Conservation (phyloP, 1,140 invertebrate genomes). For the Diplogasteroides magnus region DNA sequence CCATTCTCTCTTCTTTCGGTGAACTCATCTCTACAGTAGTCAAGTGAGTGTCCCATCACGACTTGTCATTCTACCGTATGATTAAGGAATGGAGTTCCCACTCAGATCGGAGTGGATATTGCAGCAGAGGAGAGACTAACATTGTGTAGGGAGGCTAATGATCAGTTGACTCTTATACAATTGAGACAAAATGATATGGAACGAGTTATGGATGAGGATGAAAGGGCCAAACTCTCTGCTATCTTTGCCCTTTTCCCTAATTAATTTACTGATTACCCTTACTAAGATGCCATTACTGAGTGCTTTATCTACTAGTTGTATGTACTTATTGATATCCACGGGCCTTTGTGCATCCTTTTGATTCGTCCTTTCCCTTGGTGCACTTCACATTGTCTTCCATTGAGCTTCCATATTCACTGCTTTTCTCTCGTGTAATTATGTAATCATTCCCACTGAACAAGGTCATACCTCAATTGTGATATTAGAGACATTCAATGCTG, state of each 20-base stretch:
- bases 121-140: neutral
- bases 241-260: neutral
- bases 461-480: too few species aligned
- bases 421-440: too few species aligned
- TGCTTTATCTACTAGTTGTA: too few species aligned
- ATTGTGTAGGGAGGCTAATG: neutral
- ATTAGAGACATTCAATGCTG: too few species aligned
- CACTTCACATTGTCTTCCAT: too few species aligned
- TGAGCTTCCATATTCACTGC: too few species aligned
- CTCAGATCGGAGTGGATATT: neutral
- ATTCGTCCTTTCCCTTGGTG: too few species aligned
- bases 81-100: neutral
- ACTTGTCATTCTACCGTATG: neutral
- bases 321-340: too few species aligned
- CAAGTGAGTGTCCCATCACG: neutral
- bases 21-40: neutral
- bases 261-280: too few species aligned
- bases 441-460: too few species aligned
- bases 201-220: neutral
- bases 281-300: too few species aligned
- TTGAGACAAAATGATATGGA: neutral
- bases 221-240: neutral
- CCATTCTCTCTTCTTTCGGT: neutral
- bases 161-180: neutral
- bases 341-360: too few species aligned